Evolutionary conservation across 1,140 invertebrate genomes (phyloP), one percentile per base, ranked within the genome.

Genomic region (Bacillus rossius): DNA sequence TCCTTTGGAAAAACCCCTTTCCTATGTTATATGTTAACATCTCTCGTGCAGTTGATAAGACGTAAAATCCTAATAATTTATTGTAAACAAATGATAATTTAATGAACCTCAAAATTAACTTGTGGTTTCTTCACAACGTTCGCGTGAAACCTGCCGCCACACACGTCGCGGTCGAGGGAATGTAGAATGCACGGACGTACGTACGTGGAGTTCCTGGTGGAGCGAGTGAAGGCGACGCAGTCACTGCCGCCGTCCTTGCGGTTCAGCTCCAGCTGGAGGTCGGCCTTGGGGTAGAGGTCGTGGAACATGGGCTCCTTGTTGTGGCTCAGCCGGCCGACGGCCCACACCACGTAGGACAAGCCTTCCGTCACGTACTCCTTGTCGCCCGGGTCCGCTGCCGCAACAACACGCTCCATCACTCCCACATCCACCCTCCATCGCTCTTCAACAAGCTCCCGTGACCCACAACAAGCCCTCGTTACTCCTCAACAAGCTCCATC

Each of bases 221-320:
- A 62, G 8, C 68, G 77, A 1, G 86, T 84, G 65, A 91, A 91
- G 53, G 84, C 77, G 60, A 86, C 80, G 65, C 89, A 92, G 61
- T 82, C 84, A 58, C 84, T 81, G 22, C 79, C 73, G 0, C 81
- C 78, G 60, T 86, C 81, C 38, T 79, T 81, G 10, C 81, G 75
- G 49, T 79, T 81, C 23, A 94, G 78, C 49, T 89, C 77, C 5
- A 94, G 71, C 58, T 79, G 75, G 0, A 88, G 72, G 69, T 87
- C 79, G 17, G 78, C 75, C 67, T 86, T 86, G 13, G 88, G 88
- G 75, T 90, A 93, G 50, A 86, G 67, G 51, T 89, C 84, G 70
- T 96, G 93, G 70, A 91, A 94, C 52, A 84, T 83, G 0, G 92
- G 93, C 67, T 92, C 87, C 41, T 85, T 84, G 53, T 84, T 86